phyloP scores from a whole-genome alignment of 2,797 vertebrate genomes.

The Odontamblyopus lacepedii region DNA sequence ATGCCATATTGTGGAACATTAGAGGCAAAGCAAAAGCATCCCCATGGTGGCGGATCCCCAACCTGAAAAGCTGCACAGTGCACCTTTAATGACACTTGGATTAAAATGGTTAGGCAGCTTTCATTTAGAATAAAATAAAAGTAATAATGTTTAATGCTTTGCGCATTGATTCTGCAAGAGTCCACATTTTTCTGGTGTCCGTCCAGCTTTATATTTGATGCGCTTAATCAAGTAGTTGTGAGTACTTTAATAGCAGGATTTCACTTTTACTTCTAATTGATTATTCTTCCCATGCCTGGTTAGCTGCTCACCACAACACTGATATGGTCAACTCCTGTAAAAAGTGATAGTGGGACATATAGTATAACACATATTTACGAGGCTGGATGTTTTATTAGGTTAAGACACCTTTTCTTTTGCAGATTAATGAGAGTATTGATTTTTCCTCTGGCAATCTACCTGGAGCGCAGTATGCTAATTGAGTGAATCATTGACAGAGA shows the following conservation, averaged over 20 bases:
- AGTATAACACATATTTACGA: constrained; percentile 42
- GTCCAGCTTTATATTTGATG: no score
- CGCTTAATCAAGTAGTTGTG: no score
- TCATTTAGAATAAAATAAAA: no score
- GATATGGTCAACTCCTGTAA: constrained; percentile 24
- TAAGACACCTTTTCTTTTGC: constrained; percentile 66
- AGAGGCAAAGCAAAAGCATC: no score
- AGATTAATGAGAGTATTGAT: constrained; percentile 79
- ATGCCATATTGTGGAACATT: no score
- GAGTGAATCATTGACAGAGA: constrained; percentile 70
- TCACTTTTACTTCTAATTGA: background rate
- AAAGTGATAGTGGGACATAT: constrained; percentile 32
- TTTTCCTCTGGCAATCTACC: constrained; percentile 58
- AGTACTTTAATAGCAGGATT: background rate
- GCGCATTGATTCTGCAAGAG: no score
- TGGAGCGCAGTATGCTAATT: constrained; percentile 79
- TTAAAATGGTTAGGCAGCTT: no score
- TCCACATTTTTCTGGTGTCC: no score
- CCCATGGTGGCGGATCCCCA: no score
- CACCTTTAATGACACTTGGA: no score
- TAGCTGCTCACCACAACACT: constrained; percentile 5
- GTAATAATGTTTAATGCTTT: no score
- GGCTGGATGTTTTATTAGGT: constrained; percentile 63
- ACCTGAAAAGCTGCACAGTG: no score
- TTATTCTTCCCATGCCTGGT: background rate